Evolutionary conservation across 2,888 invertebrate genomes (phyloP).

Genomic region (Iphiclides podalirius): DNA sequence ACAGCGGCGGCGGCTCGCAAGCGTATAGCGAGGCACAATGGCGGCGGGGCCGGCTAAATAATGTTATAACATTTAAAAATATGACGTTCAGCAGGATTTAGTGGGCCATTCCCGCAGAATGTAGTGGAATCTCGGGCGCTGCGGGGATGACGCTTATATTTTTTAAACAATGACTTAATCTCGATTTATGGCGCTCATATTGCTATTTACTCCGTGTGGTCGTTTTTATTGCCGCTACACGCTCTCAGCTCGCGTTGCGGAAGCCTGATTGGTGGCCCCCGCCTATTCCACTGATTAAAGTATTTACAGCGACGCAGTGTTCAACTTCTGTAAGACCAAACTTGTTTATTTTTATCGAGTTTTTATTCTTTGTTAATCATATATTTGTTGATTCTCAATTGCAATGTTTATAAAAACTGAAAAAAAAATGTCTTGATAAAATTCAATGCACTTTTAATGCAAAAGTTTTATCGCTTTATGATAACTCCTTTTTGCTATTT

Average conservation of each 20-base stretch:
- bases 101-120: slow-evolving; percentile 1
- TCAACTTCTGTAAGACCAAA: no score
- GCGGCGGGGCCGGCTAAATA: slow-evolving; percentile 1
- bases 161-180: slow-evolving; percentile 18
- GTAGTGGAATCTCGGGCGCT: slow-evolving; percentile 2
- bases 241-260: neutral
- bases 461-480: no score
- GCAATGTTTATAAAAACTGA: no score
- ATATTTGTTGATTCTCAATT: no score
- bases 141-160: neutral
- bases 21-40: no score
- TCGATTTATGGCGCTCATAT: slow-evolving; percentile 1
- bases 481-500: no score
- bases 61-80: slow-evolving; percentile 21
- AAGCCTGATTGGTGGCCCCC: neutral
- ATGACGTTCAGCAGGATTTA: slow-evolving; percentile 14
- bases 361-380: no score
- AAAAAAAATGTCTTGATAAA: no score
- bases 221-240: slow-evolving; percentile 2
- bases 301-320: neutral
- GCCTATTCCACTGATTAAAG: neutral
- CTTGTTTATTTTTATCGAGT: no score
- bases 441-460: no score
- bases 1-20: neutral
- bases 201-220: neutral